Percentiles rank a stretch among this genome's conserved stretches.
Evolutionary conservation across 2,888 invertebrate species (phyloP).

Genomic region (Campopleginae sp.): DNA sequence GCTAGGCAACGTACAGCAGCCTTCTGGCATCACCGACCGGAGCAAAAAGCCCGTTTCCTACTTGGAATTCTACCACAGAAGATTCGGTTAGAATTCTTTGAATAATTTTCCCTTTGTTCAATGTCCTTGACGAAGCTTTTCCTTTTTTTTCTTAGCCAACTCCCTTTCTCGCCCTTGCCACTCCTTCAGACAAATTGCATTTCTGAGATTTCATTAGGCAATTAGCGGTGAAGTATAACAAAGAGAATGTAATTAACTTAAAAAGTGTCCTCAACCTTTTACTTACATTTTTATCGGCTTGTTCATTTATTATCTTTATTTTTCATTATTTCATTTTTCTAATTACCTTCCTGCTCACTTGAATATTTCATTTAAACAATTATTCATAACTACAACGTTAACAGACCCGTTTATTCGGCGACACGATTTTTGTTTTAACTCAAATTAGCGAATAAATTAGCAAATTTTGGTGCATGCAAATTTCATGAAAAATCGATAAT

Average conservation of each 20-base stretch:
- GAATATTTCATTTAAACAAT: neutral
- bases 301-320: neutral
- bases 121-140: conserved; percentile 25
- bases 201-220: conserved; percentile 49
- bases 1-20: conserved; percentile 68
- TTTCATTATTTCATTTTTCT: neutral
- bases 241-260: conserved; percentile 31
- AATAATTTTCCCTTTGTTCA: conserved; percentile 58
- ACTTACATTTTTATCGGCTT: conserved; percentile 4
- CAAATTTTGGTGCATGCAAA: neutral
- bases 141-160: neutral
- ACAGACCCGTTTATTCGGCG: neutral
- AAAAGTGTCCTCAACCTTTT: neutral
- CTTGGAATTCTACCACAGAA: conserved; percentile 75
- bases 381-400: neutral
- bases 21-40: conserved; percentile 46
- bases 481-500: no score
- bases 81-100: conserved; percentile 70
- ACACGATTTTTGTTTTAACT: neutral
- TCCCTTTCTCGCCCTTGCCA: conserved; percentile 14
- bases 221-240: conserved; percentile 19
- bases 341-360: neutral
- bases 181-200: conserved; percentile 59
- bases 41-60: conserved; percentile 73
- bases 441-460: neutral